These are phyloP conservation scores for Pluvialis apricaria DNA, from an alignment of 2,113 vertebrate genomes.

Conservation along the genomic window DNA sequence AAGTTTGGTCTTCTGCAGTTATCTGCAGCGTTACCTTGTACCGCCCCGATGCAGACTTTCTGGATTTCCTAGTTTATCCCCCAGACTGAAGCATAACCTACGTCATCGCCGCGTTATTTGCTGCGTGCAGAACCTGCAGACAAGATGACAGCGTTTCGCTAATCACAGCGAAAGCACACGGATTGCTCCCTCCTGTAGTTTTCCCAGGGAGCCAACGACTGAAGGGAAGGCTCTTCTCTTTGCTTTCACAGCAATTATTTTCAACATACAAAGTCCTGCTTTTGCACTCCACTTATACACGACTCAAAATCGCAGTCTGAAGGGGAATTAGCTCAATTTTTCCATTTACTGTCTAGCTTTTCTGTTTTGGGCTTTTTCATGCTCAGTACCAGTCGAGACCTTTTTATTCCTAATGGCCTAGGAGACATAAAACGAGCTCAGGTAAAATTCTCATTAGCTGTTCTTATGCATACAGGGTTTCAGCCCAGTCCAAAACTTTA, in stretches of 20 bases:
- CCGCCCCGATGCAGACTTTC: neutral
- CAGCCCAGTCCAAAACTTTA: neutral
- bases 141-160: fast-evolving
- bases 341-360: neutral
- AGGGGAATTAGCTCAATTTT: neutral
- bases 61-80: neutral
- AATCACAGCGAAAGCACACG: fast-evolving
- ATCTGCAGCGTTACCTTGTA: neutral
- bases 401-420: neutral
- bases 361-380: neutral
- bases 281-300: neutral
- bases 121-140: neutral
- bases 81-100: neutral
- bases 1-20: neutral
- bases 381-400: neutral
- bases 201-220: neutral
- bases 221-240: neutral
- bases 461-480: neutral
- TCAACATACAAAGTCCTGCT: neutral
- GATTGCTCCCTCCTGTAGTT: neutral
- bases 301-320: neutral
- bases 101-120: fast-evolving
- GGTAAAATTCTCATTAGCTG: neutral
- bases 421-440: neutral
- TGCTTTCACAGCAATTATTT: neutral